Percentiles rank a stretch among this genome's conserved stretches.
Conservation (phyloP, 2,113 vertebrate species). For the Grallaria varia region DNA sequence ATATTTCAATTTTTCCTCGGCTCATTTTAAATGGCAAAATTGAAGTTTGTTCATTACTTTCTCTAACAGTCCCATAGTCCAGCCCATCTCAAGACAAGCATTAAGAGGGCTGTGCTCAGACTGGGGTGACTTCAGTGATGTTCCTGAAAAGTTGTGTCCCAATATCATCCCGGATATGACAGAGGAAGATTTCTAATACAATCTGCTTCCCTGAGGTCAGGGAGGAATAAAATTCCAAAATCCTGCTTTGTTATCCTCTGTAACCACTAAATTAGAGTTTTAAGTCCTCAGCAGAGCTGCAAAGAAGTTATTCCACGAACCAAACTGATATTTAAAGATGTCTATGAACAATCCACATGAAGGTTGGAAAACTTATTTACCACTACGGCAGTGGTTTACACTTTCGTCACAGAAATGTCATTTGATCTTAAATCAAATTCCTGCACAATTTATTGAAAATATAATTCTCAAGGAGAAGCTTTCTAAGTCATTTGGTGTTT, state of each 20-base stretch:
- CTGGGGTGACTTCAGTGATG: neutral
- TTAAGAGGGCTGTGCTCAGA: too few species aligned
- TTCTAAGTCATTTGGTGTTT: neutral
- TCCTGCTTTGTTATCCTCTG: neutral
- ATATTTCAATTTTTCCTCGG: accelerated
- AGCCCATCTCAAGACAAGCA: neutral
- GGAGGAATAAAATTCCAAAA: neutral
- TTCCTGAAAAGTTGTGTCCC: accelerated
- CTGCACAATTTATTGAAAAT: neutral
- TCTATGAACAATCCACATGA: neutral
- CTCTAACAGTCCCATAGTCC: neutral
- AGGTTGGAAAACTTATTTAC: neutral
- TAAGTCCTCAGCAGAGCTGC: neutral
- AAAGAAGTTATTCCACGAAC: neutral
- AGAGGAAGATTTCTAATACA: neutral
- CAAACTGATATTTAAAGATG: neutral
- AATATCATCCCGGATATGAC: neutral
- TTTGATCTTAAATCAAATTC: neutral
- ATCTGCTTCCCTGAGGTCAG: neutral
- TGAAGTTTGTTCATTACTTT: neutral
- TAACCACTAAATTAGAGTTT: neutral
- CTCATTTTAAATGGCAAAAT: neutral
- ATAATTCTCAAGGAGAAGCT: neutral
- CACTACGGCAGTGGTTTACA: neutral
- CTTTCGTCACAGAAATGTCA: neutral